Evolutionary conservation across 2,113 vertebrate genomes (phyloP), one percentile per base, ranked within the genome.

Genomic region (Otis tarda): DNA sequence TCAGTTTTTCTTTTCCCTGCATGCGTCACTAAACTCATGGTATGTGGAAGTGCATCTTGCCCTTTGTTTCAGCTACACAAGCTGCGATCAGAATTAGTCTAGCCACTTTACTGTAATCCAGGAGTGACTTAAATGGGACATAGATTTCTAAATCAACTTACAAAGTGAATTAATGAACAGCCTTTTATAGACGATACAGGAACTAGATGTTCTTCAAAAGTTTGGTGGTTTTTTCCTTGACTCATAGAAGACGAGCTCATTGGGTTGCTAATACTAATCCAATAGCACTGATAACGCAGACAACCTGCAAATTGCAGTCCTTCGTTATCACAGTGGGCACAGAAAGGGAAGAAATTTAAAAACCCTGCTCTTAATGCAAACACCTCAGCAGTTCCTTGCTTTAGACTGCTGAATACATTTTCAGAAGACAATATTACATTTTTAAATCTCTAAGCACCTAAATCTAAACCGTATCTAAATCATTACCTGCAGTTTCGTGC

Each of bases 351-450:
- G 18, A 86, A 35, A 55, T 27, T 24, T 2, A 33, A 67, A 37
- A 20, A 0, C 0, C 7, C 3, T 25, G 27, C 14, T 69, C 30
- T 43, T 63, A 41, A 41, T 10, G 43, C 22, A 24, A 73, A 35
- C 4, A 2, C 14, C 68, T 81, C 35, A 28, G 27, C 30, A 37
- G 27, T 22, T 87, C 49, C 59, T 49, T 6, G 3, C 33, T 43
- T 67, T 25, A 9, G 16, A 16, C 49, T 41, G 37, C 30, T 35
- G 16, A 63, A 19, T 5, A 30, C 23, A 1, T 18, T 73, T 88
- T 45, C 3, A 4, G 64, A 43, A 31, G 39, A 52, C 0, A 0
- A 20, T 13, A 22, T 3, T 52, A 22, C 8, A 16, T 33, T 14
- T 45, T 82, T 68, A 12, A 1, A 41, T 17, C 25, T 8, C 47